Evolutionary conservation across 2,888 invertebrate species (phyloP).

Genomic region (Andricus quercusramuli): DNA sequence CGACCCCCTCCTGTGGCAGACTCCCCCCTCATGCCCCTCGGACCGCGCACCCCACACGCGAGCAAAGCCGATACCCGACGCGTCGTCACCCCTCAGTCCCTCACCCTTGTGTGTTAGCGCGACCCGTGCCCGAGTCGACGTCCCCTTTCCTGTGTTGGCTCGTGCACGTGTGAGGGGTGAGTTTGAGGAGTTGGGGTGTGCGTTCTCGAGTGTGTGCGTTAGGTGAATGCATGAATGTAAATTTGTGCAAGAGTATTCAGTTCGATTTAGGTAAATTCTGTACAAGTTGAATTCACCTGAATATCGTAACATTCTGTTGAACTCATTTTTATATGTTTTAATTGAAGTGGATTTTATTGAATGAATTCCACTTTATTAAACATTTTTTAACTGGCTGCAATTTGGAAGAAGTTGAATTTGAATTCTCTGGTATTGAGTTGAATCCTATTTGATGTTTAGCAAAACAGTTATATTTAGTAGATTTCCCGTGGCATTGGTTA

Average conservation of each 20-base stretch:
- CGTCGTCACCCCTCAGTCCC: slow-evolving; percentile 25
- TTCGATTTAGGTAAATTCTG: background rate
- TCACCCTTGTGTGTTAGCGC: slow-evolving; percentile 54
- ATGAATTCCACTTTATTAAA: too few relatives aligned
- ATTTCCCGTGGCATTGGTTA: too few relatives aligned
- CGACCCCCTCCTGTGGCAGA: slow-evolving; percentile 20
- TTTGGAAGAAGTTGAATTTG: too few relatives aligned
- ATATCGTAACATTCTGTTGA: background rate
- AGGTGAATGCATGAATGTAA: background rate
- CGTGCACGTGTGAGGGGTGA: slow-evolving; percentile 32
- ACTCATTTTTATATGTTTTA: too few relatives aligned
- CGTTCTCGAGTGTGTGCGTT: background rate
- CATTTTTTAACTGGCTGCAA: too few relatives aligned
- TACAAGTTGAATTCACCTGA: background rate
- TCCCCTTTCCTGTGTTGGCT: slow-evolving; percentile 56
- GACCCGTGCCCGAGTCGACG: slow-evolving; percentile 72
- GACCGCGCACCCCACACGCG: slow-evolving; percentile 16
- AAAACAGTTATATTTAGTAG: too few relatives aligned
- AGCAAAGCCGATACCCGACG: slow-evolving; percentile 38
- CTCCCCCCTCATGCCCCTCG: slow-evolving; percentile 29
- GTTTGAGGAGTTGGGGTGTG: slow-evolving; percentile 1
- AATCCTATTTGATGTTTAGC: too few relatives aligned
- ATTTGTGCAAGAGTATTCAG: background rate
- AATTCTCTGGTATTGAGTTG: too few relatives aligned
- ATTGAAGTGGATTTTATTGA: too few relatives aligned